Base-by-base conservation (phyloP, 2,888 invertebrate genomes). In the Esperia sulphurella region DNA sequence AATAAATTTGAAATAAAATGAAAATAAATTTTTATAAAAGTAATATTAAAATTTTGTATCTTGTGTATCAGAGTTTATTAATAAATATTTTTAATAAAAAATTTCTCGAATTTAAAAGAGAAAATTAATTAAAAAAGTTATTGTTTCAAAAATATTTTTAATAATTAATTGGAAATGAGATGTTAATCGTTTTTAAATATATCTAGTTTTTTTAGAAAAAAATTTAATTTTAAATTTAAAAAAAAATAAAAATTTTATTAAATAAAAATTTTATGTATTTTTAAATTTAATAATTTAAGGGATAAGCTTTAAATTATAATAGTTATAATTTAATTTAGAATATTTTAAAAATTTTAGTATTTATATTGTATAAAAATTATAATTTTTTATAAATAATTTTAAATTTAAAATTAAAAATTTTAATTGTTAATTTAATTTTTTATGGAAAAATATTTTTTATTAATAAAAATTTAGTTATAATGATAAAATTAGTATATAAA, bases 61-160 rank as follows among this genome's bases (percentile, higher is more conserved):
- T 93, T 93, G 92, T 91, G 93, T 93, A 93, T 93, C 91, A 93
- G 92, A 92, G 91, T 91, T 91, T 89, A 91, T 92, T 89, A 87
- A 93, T 62, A 75, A 85, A 74, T 63, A 49, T 65, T 70, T 70
- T 71, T 66, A 71, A 46, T 40, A 50, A 51, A 75, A 79, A 77
- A 79, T 76, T 85, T 92, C 88, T 91, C 91, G 92, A 93, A 91
- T 90, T 91, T 83, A 89, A 88, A 90, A 91, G 91, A 91, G 87
- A 78, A 92, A 92, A 90, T 82, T 85, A 81, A 72, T 82, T 91
- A 91, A 45, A 70, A 68, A 79, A 84, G 63, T 92, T 92, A 91
- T 80, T 92, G 90, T 92, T 0, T 62, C 57, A 93, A 75, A 91
- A 92, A 79, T 91, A 21, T 21, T 21, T 21, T 21, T 21, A 21